Evolutionary conservation across 2,113 vertebrate genomes (phyloP).

Genomic region (Diphyllodes magnificus): DNA sequence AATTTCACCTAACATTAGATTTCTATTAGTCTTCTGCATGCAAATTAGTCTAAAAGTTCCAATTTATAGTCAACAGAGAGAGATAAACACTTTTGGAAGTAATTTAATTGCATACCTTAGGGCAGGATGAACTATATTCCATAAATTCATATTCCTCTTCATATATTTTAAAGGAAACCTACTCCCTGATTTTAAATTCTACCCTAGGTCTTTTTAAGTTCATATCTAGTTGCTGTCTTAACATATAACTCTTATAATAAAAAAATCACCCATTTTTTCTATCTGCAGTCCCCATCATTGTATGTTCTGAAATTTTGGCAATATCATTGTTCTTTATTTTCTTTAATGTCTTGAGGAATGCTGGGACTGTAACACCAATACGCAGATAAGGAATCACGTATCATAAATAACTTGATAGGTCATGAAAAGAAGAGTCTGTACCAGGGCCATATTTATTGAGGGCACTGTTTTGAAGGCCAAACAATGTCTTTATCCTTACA

Average conservation of each 20-base stretch:
- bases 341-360: background rate
- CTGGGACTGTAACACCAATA: background rate
- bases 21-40: background rate
- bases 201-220: background rate
- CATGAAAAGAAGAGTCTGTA: background rate
- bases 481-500: background rate
- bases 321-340: background rate
- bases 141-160: background rate
- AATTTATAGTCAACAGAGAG: background rate
- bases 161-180: background rate
- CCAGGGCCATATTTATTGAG: background rate
- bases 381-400: background rate
- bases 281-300: background rate
- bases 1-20: background rate
- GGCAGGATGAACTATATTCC: background rate
- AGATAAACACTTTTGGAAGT: background rate
- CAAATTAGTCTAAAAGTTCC: background rate
- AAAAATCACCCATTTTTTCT: background rate
- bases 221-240: background rate
- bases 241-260: background rate
- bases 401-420: background rate
- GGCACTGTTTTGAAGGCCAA: background rate
- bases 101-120: background rate
- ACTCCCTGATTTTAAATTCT: background rate
- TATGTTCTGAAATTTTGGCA: background rate